phyloP scores from a whole-genome alignment of 2,888 invertebrate genomes.

The Tillus elongatus region DNA sequence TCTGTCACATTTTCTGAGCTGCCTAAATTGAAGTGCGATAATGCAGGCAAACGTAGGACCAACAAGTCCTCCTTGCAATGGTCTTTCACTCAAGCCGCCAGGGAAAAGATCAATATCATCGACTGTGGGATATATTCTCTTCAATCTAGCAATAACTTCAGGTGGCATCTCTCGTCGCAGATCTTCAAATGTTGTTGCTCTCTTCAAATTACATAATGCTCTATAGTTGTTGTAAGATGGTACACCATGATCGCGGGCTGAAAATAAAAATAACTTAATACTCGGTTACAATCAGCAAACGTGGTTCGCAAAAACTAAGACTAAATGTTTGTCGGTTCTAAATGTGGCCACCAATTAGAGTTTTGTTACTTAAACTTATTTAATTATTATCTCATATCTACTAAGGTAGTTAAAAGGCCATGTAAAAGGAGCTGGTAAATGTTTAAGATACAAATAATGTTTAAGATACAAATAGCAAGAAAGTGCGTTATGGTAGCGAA shows the following conservation, averaged over 20 bases:
- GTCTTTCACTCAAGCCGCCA: slow-evolving; percentile 84
- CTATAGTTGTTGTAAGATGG: slow-evolving; percentile 86
- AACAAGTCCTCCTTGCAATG: slow-evolving; percentile 81
- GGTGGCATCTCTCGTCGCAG: slow-evolving; percentile 77
- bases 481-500: no score
- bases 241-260: slow-evolving; percentile 76
- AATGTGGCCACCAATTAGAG: not conserved
- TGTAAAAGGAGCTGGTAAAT: no score
- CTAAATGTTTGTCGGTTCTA: no score
- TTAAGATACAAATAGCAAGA: no score
- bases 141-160: slow-evolving; percentile 69
- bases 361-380: not conserved
- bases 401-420: no score
- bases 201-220: slow-evolving; percentile 79
- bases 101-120: slow-evolving; percentile 96
- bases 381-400: no score
- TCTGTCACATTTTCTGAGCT: slow-evolving; percentile 84
- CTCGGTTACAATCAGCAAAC: not conserved
- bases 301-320: not conserved
- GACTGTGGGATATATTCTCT: slow-evolving; percentile 76
- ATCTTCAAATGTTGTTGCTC: slow-evolving; percentile 79
- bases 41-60: slow-evolving; percentile 94
- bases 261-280: slow-evolving; percentile 8
- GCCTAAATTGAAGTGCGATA: slow-evolving; percentile 88
- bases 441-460: no score